Conservation (phyloP, 1,140 invertebrate species). For the Ericerus pela region DNA sequence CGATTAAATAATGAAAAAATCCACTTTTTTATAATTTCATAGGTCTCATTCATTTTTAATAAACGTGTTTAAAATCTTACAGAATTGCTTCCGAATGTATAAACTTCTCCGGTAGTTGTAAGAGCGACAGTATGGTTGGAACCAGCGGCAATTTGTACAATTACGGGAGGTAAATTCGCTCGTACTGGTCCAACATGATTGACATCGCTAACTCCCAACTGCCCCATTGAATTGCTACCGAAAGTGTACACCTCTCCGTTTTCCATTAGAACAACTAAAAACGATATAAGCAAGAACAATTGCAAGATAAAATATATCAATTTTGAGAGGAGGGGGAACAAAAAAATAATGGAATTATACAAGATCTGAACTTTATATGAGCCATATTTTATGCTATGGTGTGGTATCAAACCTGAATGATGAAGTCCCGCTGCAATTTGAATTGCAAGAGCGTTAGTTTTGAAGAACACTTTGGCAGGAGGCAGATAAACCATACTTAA, state of each 20-base stretch:
- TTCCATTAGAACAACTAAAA: conserved; percentile 43
- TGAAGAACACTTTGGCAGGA: conserved; percentile 57
- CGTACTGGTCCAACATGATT: conserved; percentile 56
- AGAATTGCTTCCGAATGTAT: conserved; percentile 83
- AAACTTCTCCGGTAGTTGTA: conserved; percentile 79
- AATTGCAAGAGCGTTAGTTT: conserved; percentile 48
- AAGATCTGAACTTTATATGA: not conserved
- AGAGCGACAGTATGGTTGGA: conserved; percentile 88
- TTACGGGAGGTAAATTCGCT: conserved; percentile 52
- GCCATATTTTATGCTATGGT: not conserved
- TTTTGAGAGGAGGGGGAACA: not conserved
- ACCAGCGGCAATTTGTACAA: conserved; percentile 71
- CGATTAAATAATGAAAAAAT: not conserved
- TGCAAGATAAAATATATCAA: not conserved
- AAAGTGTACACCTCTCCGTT: conserved; percentile 73
- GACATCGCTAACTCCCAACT: conserved; percentile 78
- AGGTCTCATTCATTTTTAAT: not conserved
- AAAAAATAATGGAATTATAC: not conserved
- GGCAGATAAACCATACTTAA: conserved; percentile 56
- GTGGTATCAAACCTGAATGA: conserved; percentile 47
- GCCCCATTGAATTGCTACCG: conserved; percentile 86
- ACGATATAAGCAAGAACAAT: conserved; percentile 5
- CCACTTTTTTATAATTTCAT: not conserved
- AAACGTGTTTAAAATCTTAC: conserved; percentile 32
- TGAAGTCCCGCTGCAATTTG: conserved; percentile 81